phyloP scores from a whole-genome alignment of 2,113 vertebrate species.

The Actenoides hombroni region DNA sequence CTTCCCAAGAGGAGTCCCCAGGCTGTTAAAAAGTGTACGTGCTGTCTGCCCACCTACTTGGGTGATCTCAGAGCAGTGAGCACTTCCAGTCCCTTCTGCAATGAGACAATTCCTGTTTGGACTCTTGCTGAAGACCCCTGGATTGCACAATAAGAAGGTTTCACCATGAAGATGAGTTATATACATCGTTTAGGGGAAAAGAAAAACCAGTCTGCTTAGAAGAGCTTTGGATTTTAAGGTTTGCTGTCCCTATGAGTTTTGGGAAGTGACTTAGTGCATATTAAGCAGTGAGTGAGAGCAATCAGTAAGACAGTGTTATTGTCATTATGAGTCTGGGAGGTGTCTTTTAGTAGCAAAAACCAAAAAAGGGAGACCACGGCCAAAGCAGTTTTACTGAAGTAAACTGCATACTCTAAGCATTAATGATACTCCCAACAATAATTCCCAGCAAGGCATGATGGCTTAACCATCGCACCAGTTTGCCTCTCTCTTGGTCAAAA shows the following conservation, averaged over 20 bases:
- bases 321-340: conserved; percentile 8
- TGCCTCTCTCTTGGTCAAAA: conserved; percentile 24
- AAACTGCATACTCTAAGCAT: neutral
- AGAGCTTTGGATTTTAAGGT: neutral
- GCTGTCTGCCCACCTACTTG: conserved; percentile 37
- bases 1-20: neutral
- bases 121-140: neutral
- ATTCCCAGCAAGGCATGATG: conserved; percentile 2
- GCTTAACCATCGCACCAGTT: neutral
- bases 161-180: neutral
- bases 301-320: neutral
- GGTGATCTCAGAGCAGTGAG: conserved; percentile 46
- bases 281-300: neutral
- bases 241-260: neutral
- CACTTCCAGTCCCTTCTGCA: conserved; percentile 39
- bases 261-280: neutral
- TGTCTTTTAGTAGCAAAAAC: conserved; percentile 20
- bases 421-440: neutral
- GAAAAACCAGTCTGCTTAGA: neutral
- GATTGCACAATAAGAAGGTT: neutral
- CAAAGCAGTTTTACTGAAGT: neutral
- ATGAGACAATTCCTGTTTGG: conserved; percentile 40
- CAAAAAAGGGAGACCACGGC: neutral
- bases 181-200: neutral
- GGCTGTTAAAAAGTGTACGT: neutral